Evolutionary conservation across 2,888 invertebrate species (phyloP).

Genomic region (Acleris sparsana): DNA sequence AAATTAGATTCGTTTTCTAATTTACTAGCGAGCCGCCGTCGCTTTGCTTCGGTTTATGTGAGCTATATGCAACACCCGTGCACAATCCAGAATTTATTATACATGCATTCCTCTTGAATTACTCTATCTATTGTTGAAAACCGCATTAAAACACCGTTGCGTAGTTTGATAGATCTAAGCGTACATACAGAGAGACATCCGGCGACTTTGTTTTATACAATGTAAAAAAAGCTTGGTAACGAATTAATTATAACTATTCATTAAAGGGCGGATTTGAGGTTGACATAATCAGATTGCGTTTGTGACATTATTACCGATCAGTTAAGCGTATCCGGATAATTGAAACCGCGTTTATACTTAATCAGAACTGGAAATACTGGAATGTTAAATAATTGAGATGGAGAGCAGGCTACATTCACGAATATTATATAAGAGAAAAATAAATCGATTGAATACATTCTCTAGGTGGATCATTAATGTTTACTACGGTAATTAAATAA

Average conservation of each 20-base stretch:
- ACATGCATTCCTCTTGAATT: too few relatives aligned
- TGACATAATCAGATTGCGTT: constrained; percentile 12
- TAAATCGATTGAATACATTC: constrained; percentile 29
- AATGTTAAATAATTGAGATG: constrained; percentile 36
- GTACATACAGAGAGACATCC: too few relatives aligned
- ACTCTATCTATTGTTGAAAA: too few relatives aligned
- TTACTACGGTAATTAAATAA: constrained; percentile 3
- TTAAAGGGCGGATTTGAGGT: not conserved
- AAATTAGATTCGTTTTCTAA: not conserved
- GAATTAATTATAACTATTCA: not conserved
- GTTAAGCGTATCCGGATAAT: constrained; percentile 28
- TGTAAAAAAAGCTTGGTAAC: constrained; percentile 1
- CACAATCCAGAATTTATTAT: too few relatives aligned
- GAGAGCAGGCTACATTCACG: constrained; percentile 30
- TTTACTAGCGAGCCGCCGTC: too few relatives aligned
- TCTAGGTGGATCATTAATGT: constrained; percentile 9
- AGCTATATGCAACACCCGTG: too few relatives aligned
- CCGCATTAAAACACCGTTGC: too few relatives aligned
- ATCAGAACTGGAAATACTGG: constrained; percentile 32
- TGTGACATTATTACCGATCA: constrained; percentile 27
- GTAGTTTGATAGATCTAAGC: too few relatives aligned
- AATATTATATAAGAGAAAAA: constrained; percentile 31
- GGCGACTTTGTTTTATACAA: too few relatives aligned
- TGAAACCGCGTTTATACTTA: constrained; percentile 17
- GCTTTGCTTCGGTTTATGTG: too few relatives aligned